phyloP scores from a whole-genome alignment of 2,888 invertebrate species.

The Sphecodes monilicornis region DNA sequence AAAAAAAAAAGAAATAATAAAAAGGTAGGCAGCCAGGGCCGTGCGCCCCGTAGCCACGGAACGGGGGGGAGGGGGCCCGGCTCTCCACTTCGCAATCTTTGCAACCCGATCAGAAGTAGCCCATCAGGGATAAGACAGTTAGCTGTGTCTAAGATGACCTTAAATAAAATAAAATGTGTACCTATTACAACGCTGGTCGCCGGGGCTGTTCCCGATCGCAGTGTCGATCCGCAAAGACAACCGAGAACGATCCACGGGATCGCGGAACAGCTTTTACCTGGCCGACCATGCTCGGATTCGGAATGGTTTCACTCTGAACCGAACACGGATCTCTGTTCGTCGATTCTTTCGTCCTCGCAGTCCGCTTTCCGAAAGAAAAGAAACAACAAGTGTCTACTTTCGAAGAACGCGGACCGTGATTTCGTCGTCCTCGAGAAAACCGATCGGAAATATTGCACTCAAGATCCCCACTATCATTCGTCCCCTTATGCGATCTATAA shows the following conservation, averaged over 20 bases:
- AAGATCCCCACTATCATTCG: constrained; percentile 58
- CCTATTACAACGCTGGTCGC: constrained; percentile 59
- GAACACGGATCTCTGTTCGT: constrained; percentile 2
- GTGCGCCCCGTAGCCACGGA: background rate
- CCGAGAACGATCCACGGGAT: constrained; percentile 31
- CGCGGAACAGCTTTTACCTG: constrained; percentile 38
- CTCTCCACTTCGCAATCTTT: constrained; percentile 63
- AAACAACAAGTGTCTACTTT: background rate
- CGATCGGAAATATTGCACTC: constrained; percentile 56
- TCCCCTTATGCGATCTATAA: constrained; percentile 53
- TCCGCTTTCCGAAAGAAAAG: background rate
- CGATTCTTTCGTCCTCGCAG: background rate
- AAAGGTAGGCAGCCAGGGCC: background rate
- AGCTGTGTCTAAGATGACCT: constrained; percentile 68
- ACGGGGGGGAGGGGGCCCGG: background rate
- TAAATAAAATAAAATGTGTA: constrained; percentile 70
- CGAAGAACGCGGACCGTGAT: background rate
- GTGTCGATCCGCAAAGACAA: background rate
- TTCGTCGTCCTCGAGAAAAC: constrained; percentile 41
- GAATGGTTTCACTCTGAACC: background rate
- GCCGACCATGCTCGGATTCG: constrained; percentile 26
- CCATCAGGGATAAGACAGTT: constrained; percentile 74
- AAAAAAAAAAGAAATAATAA: background rate
- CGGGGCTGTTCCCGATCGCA: constrained; percentile 41
- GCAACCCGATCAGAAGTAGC: constrained; percentile 84